Evolutionary conservation across 2,888 invertebrate species (phyloP).

Genomic region (Seladonia tumulorum): DNA sequence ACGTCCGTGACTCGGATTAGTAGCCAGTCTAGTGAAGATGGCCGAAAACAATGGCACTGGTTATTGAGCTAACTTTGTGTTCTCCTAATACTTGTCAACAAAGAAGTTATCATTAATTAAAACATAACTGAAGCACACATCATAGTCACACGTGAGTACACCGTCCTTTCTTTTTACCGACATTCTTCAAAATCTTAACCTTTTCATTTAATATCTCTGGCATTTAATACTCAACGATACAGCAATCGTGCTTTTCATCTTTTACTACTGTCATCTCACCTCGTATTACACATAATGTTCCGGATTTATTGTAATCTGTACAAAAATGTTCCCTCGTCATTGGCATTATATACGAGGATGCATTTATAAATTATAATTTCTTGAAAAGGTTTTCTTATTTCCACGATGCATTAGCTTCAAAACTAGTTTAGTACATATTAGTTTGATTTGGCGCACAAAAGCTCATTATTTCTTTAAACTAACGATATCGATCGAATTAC

Average conservation of each 20-base stretch:
- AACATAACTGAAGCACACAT: constrained; percentile 47
- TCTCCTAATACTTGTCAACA: constrained; percentile 77
- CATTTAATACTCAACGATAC: constrained; percentile 44
- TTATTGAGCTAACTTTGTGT: constrained; percentile 75
- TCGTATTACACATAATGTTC: constrained; percentile 19
- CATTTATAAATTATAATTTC: not conserved
- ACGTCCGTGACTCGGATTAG: constrained; percentile 60
- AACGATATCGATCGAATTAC: not conserved
- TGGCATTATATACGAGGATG: not conserved
- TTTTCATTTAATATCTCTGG: constrained; percentile 41
- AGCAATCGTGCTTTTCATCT: constrained; percentile 64
- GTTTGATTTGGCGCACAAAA: constrained; percentile 8
- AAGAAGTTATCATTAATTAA: constrained; percentile 71
- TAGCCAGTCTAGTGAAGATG: constrained; percentile 80
- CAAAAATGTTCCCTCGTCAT: not conserved
- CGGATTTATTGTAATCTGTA: not conserved
- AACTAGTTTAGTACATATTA: constrained; percentile 5
- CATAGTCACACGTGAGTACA: constrained; percentile 65
- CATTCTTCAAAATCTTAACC: constrained; percentile 11
- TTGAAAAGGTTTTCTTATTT: constrained; percentile 7
- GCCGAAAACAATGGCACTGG: constrained; percentile 80
- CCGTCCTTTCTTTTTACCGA: constrained; percentile 1
- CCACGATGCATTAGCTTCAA: constrained; percentile 3
- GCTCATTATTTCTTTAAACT: not conserved
- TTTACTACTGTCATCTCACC: constrained; percentile 66